phyloP scores from a whole-genome alignment of 2,888 invertebrate species.

The Tricholauxania praeusta region DNA sequence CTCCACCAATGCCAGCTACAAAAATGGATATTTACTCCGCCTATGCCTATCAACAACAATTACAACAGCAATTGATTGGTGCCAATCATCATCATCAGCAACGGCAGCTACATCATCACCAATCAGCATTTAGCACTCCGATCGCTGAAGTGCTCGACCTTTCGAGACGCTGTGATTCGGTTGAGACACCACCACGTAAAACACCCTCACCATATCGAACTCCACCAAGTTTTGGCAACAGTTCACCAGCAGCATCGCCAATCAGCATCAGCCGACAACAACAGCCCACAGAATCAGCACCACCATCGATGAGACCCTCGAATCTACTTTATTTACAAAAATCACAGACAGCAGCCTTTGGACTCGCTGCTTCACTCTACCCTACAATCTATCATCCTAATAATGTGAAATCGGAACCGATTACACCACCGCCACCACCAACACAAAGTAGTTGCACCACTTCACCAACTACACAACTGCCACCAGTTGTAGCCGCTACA shows the following conservation, averaged over 20 bases:
- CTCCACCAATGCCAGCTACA: constrained; percentile 48
- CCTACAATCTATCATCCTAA: constrained; percentile 54
- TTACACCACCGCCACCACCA: constrained; percentile 43
- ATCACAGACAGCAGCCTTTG: constrained; percentile 3
- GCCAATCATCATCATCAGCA: constrained; percentile 34
- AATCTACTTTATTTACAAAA: constrained; percentile 44
- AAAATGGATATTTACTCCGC: constrained; percentile 62
- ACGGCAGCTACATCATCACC: constrained; percentile 30
- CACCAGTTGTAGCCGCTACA: constrained; percentile 37
- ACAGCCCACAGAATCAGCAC: neutral
- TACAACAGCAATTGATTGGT: constrained; percentile 50
- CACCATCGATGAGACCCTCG: constrained; percentile 10
- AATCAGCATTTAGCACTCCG: constrained; percentile 34
- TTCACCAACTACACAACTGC: constrained; percentile 30
- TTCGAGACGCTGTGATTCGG: constrained; percentile 65
- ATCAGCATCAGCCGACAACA: constrained; percentile 26
- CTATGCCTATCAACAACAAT: constrained; percentile 61
- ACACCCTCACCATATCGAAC: constrained; percentile 65
- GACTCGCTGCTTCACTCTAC: constrained; percentile 51
- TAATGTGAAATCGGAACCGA: constrained; percentile 52
- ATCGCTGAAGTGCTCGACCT: constrained; percentile 63
- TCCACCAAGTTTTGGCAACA: constrained; percentile 60
- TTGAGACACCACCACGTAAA: constrained; percentile 59
- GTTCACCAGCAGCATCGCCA: constrained; percentile 57
- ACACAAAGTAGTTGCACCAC: constrained; percentile 26